These are phyloP conservation scores for Lucifuga dentata DNA, from an alignment of 2,113 vertebrate genomes.

Conservation along the genomic window DNA sequence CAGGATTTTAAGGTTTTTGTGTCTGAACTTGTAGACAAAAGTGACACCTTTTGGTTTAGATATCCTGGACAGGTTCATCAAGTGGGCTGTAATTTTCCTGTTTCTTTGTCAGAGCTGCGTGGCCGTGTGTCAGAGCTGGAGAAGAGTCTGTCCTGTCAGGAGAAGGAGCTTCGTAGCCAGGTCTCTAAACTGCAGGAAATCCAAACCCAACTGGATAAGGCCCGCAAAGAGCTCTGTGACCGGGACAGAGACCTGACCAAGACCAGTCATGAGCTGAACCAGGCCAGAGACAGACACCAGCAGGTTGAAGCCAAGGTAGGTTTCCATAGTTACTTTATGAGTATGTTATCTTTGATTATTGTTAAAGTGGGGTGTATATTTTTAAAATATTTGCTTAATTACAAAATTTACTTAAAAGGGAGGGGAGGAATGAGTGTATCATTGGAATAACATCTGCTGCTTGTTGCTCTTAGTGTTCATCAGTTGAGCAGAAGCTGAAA, in stretches of 20 bases:
- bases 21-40: too few relatives aligned
- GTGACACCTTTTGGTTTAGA: background rate
- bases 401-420: background rate
- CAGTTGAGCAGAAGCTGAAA: slow-evolving; percentile 89
- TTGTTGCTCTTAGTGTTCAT: slow-evolving; percentile 76
- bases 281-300: slow-evolving; percentile 80
- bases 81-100: background rate
- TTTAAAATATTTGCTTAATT: background rate
- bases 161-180: slow-evolving; percentile 84
- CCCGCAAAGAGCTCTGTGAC: slow-evolving; percentile 84
- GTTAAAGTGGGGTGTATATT: background rate
- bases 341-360: background rate
- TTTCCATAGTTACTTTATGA: background rate
- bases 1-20: too few relatives aligned
- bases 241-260: slow-evolving; percentile 86
- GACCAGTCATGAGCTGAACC: slow-evolving; percentile 85
- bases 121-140: slow-evolving; percentile 85
- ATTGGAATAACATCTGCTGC: background rate
- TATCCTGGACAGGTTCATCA: background rate
- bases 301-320: slow-evolving; percentile 86
- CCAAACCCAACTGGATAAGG: slow-evolving; percentile 85
- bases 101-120: slow-evolving; percentile 83
- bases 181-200: slow-evolving; percentile 84
- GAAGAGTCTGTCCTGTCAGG: slow-evolving; percentile 84
- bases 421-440: too few relatives aligned